Percentiles rank a stretch among this genome's conserved stretches.
Evolutionary conservation across 2,113 vertebrate genomes (phyloP).

Genomic region (Genyomyrus donnyi): DNA sequence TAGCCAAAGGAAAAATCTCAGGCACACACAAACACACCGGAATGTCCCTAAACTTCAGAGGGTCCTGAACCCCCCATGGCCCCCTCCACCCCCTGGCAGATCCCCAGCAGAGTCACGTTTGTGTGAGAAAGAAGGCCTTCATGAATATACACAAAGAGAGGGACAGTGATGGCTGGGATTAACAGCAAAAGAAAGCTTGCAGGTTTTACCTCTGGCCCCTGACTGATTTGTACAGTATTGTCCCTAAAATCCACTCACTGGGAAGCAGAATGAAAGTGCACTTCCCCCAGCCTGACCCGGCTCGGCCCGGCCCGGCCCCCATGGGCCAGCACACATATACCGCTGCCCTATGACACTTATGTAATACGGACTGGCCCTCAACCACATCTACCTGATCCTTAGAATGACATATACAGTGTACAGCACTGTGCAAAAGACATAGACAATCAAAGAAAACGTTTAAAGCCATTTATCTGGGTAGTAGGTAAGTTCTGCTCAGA

Average conservation of each 20-base stretch:
- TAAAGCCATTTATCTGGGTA: not conserved
- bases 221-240: not conserved
- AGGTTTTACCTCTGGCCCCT: not conserved
- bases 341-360: not conserved
- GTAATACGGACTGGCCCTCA: not conserved
- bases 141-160: conserved; percentile 55
- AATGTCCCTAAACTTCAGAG: not conserved
- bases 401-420: not conserved
- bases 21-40: not conserved
- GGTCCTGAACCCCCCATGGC: not conserved
- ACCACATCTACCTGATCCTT: not conserved
- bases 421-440: not conserved
- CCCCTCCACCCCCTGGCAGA: not conserved
- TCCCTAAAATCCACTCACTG: not conserved
- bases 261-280: not conserved
- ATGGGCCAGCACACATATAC: not conserved
- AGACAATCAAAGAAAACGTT: not conserved
- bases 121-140: conserved; percentile 29
- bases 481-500: not conserved
- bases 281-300: not conserved
- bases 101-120: conserved; percentile 31
- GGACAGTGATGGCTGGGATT: not conserved
- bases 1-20: not conserved
- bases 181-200: not conserved
- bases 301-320: not conserved